A percentile compares a stretch with the other conserved stretches of the same genome.
phyloP scores from a whole-genome alignment of 2,113 vertebrate species.

The Gila orcuttii region DNA sequence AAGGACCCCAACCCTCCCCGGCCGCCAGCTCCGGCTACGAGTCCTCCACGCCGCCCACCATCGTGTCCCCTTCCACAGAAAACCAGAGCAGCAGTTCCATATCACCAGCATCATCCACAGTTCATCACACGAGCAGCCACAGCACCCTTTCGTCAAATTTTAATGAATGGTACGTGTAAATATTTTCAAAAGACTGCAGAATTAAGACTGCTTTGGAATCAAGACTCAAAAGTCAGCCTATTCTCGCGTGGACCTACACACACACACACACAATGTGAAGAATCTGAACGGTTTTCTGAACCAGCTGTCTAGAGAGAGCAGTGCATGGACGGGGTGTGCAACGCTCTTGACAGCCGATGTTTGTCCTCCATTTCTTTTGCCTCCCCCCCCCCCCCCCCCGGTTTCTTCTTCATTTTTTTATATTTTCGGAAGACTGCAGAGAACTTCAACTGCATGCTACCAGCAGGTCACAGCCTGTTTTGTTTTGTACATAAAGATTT shows the following conservation, averaged over 20 bases:
- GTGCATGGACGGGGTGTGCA: conserved; percentile 82
- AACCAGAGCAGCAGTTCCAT: conserved; percentile 97
- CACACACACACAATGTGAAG: conserved; percentile 65
- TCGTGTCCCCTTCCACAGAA: conserved; percentile 98
- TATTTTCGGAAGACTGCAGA: conserved; percentile 78
- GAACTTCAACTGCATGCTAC: conserved; percentile 85
- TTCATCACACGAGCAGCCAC: conserved; percentile 97
- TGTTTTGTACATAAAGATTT: conserved; percentile 94
- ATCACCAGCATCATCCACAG: conserved; percentile 94
- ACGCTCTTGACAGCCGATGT: conserved; percentile 68
- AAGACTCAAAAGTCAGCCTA: conserved; percentile 80
- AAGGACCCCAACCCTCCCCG: conserved; percentile 94
- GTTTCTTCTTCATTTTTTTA: background rate
- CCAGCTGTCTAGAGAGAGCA: conserved; percentile 76
- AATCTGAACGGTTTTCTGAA: conserved; percentile 71
- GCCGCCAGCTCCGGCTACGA: conserved; percentile 99
- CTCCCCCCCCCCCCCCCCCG: background rate
- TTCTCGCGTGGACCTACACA: conserved; percentile 82
- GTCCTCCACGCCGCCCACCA: conserved; percentile 98
- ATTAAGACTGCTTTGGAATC: conserved; percentile 82
- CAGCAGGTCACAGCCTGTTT: conserved; percentile 80
- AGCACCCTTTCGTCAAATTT: conserved; percentile 99
- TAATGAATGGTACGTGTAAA: conserved; percentile 99
- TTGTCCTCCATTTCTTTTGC: conserved; percentile 32
- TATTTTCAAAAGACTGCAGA: conserved; percentile 85